Conservation (phyloP, 2,888 invertebrate genomes). For the Dicycla oo region DNA sequence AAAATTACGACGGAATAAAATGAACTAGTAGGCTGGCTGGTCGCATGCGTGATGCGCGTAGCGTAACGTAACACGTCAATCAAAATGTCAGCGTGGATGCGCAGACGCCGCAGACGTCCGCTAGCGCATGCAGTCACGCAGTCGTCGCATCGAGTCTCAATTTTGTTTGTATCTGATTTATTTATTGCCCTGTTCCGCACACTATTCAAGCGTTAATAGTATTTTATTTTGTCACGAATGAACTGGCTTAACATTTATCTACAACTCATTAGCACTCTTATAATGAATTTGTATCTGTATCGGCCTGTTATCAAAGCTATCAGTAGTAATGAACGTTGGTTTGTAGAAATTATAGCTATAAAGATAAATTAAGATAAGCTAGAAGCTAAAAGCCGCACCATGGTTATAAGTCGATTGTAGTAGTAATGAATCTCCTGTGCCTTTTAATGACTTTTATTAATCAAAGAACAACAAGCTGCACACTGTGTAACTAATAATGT, state of each 20-base stretch:
- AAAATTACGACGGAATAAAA: slow-evolving; percentile 76
- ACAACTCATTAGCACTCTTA: slow-evolving; percentile 12
- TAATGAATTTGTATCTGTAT: slow-evolving; percentile 20
- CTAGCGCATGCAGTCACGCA: slow-evolving; percentile 46
- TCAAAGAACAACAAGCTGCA: background rate
- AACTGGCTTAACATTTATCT: slow-evolving; percentile 31
- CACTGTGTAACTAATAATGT: background rate
- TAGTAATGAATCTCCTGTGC: slow-evolving; percentile 22
- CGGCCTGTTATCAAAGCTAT: slow-evolving; percentile 45
- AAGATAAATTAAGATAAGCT: slow-evolving; percentile 45
- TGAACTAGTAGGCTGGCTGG: slow-evolving; percentile 70
- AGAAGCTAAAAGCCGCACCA: slow-evolving; percentile 11
- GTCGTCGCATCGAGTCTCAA: slow-evolving; percentile 49
- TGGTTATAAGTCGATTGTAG: background rate
- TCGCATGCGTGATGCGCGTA: slow-evolving; percentile 71
- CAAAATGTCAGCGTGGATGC: slow-evolving; percentile 78
- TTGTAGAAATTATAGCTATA: slow-evolving; percentile 36
- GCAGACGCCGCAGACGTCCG: slow-evolving; percentile 62
- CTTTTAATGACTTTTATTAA: slow-evolving; percentile 16
- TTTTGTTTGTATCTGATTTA: slow-evolving; percentile 55
- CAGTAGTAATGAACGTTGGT: slow-evolving; percentile 33
- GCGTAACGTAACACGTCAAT: slow-evolving; percentile 80
- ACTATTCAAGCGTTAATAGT: slow-evolving; percentile 22
- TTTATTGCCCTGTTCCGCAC: slow-evolving; percentile 33
- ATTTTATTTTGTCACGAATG: slow-evolving; percentile 19